A percentile compares a stretch with the other conserved stretches of the same genome.
These are phyloP conservation scores for Hippocampus guttulatus DNA, from an alignment of 2,113 vertebrate species.

Conservation along the genomic window DNA sequence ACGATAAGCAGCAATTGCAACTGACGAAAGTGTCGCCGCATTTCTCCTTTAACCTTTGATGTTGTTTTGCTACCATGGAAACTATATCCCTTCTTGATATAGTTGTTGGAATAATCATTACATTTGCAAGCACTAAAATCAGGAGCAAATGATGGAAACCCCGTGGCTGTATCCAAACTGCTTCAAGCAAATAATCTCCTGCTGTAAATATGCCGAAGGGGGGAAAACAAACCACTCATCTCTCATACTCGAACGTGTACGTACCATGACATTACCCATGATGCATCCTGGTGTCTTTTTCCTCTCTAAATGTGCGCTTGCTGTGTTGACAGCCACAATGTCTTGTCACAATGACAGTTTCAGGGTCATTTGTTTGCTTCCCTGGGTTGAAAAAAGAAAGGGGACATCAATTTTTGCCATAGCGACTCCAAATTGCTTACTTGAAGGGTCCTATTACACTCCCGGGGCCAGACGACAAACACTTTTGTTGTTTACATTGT, in stretches of 20 bases:
- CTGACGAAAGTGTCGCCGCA: neutral
- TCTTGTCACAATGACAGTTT: neutral
- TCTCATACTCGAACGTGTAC: neutral
- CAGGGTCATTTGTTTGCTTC: neutral
- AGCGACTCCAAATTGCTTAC: neutral
- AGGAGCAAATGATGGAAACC: conserved; percentile 11
- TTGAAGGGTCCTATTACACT: neutral
- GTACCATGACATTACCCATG: neutral
- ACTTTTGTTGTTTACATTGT: no score
- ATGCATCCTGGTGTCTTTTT: neutral
- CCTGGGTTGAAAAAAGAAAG: neutral
- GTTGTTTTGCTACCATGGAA: neutral
- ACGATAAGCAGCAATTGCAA: conserved; percentile 11
- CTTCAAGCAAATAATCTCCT: neutral
- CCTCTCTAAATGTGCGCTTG: neutral
- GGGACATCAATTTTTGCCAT: neutral
- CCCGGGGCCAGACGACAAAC: no score
- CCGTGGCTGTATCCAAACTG: neutral
- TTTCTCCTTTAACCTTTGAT: neutral
- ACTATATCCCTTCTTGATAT: neutral
- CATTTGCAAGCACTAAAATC: neutral
- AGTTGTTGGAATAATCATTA: neutral
- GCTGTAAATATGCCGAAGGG: neutral
- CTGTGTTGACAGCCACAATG: neutral
- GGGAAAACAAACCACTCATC: neutral